These are phyloP conservation scores for Pyrochroa serraticornis DNA, from an alignment of 2,888 invertebrate genomes.

Conservation along the genomic window DNA sequence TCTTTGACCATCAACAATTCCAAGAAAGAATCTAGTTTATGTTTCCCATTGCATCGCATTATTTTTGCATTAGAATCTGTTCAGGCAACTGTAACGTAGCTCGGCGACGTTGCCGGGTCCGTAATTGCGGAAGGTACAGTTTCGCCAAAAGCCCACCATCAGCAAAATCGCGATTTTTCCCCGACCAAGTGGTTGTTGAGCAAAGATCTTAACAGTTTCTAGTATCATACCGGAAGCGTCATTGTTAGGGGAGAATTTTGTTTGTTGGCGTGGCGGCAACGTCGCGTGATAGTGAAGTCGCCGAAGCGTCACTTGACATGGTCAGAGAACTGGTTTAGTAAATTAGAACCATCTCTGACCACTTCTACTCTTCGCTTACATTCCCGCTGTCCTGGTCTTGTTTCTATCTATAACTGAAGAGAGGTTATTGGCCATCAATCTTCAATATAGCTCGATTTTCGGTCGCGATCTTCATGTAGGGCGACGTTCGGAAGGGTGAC, in stretches of 20 bases:
- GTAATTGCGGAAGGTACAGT: no score
- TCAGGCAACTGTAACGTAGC: constrained; percentile 21
- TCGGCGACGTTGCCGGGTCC: constrained; percentile 22
- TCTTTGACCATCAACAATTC: constrained; percentile 16
- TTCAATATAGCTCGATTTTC: no score
- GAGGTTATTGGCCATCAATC: constrained; percentile 14
- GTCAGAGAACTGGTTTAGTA: constrained; percentile 58
- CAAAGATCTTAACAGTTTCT: no score
- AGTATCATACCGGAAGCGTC: no score
- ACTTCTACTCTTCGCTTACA: constrained; percentile 43
- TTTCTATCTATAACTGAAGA: constrained; percentile 45
- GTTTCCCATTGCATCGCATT: constrained; percentile 26
- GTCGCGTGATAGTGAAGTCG: constrained; percentile 44
- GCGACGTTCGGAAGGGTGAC: not conserved
- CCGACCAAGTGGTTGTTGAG: no score
- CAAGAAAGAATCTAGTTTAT: constrained; percentile 24
- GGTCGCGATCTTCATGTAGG: no score
- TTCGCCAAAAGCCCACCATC: no score
- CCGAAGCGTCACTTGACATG: constrained; percentile 56
- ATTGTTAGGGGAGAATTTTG: no score
- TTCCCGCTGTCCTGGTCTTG: constrained; percentile 54
- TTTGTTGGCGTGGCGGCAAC: constrained; percentile 24
- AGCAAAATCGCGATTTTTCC: no score
- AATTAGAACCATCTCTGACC: constrained; percentile 56
- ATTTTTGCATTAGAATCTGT: constrained; percentile 27